Base-by-base conservation (phyloP, 30 jellyfish, hydroid and myxozoan species). In the Mastigias papua region DNA sequence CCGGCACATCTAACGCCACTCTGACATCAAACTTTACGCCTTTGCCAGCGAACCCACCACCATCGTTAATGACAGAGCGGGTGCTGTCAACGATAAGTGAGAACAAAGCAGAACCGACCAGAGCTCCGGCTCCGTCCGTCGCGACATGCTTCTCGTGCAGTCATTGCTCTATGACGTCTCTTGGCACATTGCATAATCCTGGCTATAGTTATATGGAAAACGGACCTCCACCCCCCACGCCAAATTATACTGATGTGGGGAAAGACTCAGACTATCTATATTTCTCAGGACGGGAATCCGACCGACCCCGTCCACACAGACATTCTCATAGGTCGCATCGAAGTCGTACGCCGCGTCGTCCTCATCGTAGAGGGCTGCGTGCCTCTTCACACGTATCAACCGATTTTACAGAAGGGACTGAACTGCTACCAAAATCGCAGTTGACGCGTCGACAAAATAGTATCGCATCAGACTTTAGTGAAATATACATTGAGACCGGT, bases 41-140 rank as follows among this genome's bases (percentile, higher is more conserved):
- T 54, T 26, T 89, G 48, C 97, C 97, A 19, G 93, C 81, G 19
- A 88, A 94, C 63, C 98, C 98, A 0, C 98, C 98, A n/a, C 98
- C 98, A 73, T 94, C 98, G 57, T 84, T 95, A 5, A 73, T 80
- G 80, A 89, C 97, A 5, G 95, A 81, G 57, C 74, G 94, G 20
- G 89, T 86, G 13, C 63, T 93, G 76, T 87, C 98, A 34, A 71
- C 92, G 1, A 71, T 94, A 10, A 49, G 97, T 42, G 98, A 88
- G 67, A 75, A 73, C 86, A 81, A 89, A 42, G 93, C 82, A 0
- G 91, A 89, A 80, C 88, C 93, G 73, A 73, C 90, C 27, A 31
- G 86, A 23, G 93, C 90, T 1, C 89, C 97, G 0, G 92, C 97
- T 10, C 88, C 90, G 26, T 80, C 91, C 7, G 70, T 79, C 70